phyloP scores from a whole-genome alignment of 2,888 invertebrate genomes.

The Thera britannica region DNA sequence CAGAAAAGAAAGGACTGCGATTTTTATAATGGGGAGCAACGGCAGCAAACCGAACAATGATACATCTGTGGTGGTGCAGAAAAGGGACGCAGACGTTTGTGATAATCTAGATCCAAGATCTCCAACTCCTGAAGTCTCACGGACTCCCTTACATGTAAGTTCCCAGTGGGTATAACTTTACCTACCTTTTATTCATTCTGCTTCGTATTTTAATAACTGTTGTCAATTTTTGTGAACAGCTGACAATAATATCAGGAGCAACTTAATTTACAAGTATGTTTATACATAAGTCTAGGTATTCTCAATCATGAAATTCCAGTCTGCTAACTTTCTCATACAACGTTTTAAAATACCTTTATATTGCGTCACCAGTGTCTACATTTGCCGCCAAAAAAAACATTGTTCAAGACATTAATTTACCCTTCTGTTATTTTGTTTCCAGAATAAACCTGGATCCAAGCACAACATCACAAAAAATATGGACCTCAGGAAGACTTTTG shows the following conservation, averaged over 20 bases:
- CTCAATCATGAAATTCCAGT: no score
- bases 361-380: no score
- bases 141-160: slow-evolving; percentile 85
- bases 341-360: no score
- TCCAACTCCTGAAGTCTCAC: slow-evolving; percentile 83
- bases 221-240: no score
- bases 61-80: slow-evolving; percentile 54
- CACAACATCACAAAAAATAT: slow-evolving; percentile 81
- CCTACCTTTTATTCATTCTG: no score
- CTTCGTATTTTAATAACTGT: no score
- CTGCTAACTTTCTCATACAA: no score
- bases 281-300: no score
- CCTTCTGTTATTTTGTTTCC: slow-evolving; percentile 46
- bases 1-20: slow-evolving; percentile 11
- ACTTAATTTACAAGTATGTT: no score
- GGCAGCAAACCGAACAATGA: slow-evolving; percentile 69
- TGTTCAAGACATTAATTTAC: no score
- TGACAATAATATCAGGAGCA: no score
- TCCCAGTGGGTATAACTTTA: background rate
- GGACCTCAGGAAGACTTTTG: slow-evolving; percentile 78
- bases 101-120: slow-evolving; percentile 84
- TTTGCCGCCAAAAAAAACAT: no score
- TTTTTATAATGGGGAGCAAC: slow-evolving; percentile 72
- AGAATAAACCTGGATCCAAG: slow-evolving; percentile 70
- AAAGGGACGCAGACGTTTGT: slow-evolving; percentile 59